These are phyloP conservation scores for Pristionchus maxplancki DNA, from an alignment of 2,888 invertebrate species.

Conservation along the genomic window DNA sequence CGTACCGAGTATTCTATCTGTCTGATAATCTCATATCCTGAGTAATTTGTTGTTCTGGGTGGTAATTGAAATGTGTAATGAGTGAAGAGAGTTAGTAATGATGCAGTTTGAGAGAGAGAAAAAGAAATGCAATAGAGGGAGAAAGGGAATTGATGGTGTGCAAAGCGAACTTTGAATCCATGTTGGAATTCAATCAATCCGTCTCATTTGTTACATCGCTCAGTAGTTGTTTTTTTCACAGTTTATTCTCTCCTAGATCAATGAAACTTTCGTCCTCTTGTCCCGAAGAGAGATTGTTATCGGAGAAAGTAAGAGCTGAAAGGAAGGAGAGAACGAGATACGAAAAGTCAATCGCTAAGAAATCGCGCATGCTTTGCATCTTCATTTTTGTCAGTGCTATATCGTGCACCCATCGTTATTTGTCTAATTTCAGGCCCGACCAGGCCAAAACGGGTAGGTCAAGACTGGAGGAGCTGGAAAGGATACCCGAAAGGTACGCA, in stretches of 20 bases:
- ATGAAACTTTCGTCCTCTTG: background rate
- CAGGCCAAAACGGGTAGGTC: constrained; percentile 2
- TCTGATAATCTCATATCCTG: background rate
- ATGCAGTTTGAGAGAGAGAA: constrained; percentile 27
- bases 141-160: background rate
- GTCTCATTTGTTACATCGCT: no score
- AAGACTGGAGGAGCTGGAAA: constrained; percentile 29
- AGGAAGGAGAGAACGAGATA: background rate
- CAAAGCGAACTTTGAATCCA: background rate
- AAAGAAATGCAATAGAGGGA: background rate
- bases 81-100: constrained; percentile 5
- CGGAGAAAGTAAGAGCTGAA: constrained; percentile 4
- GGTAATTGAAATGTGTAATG: background rate
- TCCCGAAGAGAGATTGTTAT: background rate
- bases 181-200: background rate
- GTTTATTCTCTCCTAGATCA: background rate
- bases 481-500: background rate
- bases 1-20: background rate
- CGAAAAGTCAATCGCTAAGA: background rate
- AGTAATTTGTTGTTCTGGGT: background rate
- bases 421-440: background rate
- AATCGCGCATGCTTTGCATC: background rate
- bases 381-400: background rate
- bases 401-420: background rate
- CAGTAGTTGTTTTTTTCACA: no score